A percentile compares a stretch with the other conserved stretches of the same genome.
Evolutionary conservation across 2,113 vertebrate genomes (phyloP).

Genomic region (Barbus barbus): DNA sequence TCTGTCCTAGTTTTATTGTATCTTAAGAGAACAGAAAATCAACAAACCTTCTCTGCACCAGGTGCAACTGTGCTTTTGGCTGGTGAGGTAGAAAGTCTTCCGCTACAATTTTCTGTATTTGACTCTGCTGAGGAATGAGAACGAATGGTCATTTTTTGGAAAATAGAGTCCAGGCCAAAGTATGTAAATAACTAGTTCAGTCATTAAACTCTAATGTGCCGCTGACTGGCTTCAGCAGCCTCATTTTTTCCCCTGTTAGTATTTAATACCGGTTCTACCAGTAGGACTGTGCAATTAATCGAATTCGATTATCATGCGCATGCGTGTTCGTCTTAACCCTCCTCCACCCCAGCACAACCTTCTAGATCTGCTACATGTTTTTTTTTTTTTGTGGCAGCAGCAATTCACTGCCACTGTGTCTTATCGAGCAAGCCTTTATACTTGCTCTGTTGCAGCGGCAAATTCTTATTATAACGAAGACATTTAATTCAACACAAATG

Average conservation of each 20-base stretch:
- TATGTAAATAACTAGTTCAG: neutral
- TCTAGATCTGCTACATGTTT: neutral
- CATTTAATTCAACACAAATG: neutral
- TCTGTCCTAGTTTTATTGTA: neutral
- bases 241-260: no score
- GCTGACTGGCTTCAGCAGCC: no score
- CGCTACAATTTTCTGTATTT: slow-evolving; percentile 66
- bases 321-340: no score
- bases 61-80: slow-evolving; percentile 45
- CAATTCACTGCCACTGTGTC: neutral
- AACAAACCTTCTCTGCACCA: slow-evolving; percentile 33
- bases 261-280: no score
- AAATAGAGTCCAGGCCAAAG: neutral
- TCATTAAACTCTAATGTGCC: no score
- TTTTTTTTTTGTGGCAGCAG: neutral
- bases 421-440: neutral
- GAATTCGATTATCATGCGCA: no score
- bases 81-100: slow-evolving; percentile 49
- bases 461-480: neutral
- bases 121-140: slow-evolving; percentile 63
- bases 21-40: neutral
- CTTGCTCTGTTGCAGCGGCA: no score
- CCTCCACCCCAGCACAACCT: no score
- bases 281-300: no score
- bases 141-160: neutral